These are phyloP conservation scores for Nymphalis io DNA, from an alignment of 1,140 invertebrate species.

Conservation along the genomic window DNA sequence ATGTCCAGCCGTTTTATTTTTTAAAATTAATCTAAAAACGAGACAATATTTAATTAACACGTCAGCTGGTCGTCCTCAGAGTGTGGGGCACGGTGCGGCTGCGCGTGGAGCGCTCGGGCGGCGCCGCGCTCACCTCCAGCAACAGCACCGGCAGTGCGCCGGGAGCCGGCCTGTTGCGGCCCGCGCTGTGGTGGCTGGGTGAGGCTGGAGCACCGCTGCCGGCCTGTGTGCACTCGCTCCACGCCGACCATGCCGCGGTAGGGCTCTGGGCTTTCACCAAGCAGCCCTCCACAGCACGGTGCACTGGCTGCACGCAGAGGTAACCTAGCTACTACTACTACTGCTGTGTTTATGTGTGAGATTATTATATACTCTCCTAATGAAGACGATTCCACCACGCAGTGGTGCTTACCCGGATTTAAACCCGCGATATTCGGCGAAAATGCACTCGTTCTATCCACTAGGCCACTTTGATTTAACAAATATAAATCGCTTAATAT, in stretches of 20 bases:
- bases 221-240: slow-evolving; percentile 90
- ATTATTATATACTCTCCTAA: too few relatives aligned
- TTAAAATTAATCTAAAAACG: background rate
- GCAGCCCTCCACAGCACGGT: slow-evolving; percentile 82
- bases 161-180: slow-evolving; percentile 40
- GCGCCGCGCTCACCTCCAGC: slow-evolving; percentile 34
- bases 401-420: too few relatives aligned
- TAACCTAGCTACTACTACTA: slow-evolving; percentile 49
- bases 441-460: too few relatives aligned
- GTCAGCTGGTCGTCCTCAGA: slow-evolving; percentile 21
- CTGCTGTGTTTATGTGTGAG: too few relatives aligned
- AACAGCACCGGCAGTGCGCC: slow-evolving; percentile 50
- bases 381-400: too few relatives aligned
- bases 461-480: too few relatives aligned
- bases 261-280: slow-evolving; percentile 93
- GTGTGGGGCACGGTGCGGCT: slow-evolving; percentile 68
- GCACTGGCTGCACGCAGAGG: slow-evolving; percentile 89
- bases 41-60: slow-evolving; percentile 24
- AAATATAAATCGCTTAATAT: too few relatives aligned
- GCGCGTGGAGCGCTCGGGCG: slow-evolving; percentile 54
- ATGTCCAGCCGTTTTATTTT: too few relatives aligned
- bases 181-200: slow-evolving; percentile 56
- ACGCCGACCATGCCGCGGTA: slow-evolving; percentile 88
- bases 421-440: too few relatives aligned
- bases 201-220: slow-evolving; percentile 82